Conservation (phyloP, 2,113 vertebrate genomes). For the Galemys pyrenaicus region DNA sequence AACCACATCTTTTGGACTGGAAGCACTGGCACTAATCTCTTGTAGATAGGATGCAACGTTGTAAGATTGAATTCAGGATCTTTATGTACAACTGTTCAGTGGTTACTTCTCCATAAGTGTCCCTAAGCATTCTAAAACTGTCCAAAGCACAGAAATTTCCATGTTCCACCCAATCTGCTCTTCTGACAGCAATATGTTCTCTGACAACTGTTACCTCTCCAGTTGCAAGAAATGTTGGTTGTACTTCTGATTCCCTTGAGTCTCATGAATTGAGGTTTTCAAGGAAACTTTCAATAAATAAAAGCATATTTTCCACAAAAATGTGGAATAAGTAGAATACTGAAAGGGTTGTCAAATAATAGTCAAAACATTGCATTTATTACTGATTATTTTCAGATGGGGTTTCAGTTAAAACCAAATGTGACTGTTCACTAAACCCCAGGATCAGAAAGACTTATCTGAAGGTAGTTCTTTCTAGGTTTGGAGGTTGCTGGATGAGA, state of each 20-base stretch:
- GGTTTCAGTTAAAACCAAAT: background rate
- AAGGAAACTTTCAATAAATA: background rate
- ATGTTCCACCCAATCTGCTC: background rate
- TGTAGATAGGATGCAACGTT: fast-evolving
- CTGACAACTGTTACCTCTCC: background rate
- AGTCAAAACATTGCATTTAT: background rate
- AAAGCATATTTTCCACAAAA: background rate
- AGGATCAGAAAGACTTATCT: background rate
- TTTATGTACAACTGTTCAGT: background rate
- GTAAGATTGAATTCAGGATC: background rate
- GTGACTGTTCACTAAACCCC: background rate
- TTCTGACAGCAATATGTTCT: background rate
- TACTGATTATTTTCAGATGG: background rate
- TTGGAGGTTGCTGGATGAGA: background rate
- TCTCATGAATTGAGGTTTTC: background rate
- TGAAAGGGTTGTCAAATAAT: background rate
- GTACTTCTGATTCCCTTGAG: background rate
- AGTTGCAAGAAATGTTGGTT: background rate
- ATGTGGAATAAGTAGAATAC: background rate
- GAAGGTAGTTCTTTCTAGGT: background rate
- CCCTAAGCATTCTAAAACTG: background rate
- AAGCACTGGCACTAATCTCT: background rate
- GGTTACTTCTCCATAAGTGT: background rate
- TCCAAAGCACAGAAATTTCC: background rate
- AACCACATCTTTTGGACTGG: background rate